These are phyloP conservation scores for Lepidurus couesii DNA, from an alignment of 1,140 invertebrate genomes.

Conservation along the genomic window DNA sequence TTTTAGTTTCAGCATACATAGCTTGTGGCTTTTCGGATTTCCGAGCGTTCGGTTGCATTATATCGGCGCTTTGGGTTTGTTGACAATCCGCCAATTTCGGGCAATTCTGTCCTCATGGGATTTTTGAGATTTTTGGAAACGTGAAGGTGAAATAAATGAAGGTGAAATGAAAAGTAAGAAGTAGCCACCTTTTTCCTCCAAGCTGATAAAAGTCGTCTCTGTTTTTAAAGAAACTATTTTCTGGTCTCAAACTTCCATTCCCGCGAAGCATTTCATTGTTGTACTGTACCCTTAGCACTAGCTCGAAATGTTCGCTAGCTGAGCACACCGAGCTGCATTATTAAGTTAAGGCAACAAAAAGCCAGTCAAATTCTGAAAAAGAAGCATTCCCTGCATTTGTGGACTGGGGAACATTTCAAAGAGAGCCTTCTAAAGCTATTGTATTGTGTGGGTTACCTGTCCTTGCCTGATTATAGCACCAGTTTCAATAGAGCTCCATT, in stretches of 20 bases:
- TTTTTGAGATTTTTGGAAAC: too few relatives aligned
- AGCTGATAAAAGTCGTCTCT: too few relatives aligned
- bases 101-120: too few relatives aligned
- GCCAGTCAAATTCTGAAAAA: not conserved
- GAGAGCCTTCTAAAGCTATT: not conserved
- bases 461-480: conserved; percentile 21
- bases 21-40: too few relatives aligned
- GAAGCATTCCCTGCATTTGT: not conserved
- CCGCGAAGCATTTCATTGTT: not conserved
- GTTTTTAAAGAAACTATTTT: not conserved
- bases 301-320: not conserved
- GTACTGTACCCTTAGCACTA: not conserved
- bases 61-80: too few relatives aligned
- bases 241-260: not conserved
- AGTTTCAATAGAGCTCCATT: conserved; percentile 22
- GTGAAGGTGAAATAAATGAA: too few relatives aligned
- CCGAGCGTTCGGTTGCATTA: too few relatives aligned
- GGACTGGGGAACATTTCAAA: not conserved
- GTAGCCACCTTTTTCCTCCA: too few relatives aligned
- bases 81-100: too few relatives aligned
- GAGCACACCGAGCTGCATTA: not conserved
- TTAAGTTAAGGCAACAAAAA: conserved; percentile 1
- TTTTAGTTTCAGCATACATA: too few relatives aligned
- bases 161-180: too few relatives aligned
- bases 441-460: conserved; percentile 9